These are phyloP conservation scores for Cathartes aura DNA, from an alignment of 2,113 vertebrate genomes.

Conservation along the genomic window DNA sequence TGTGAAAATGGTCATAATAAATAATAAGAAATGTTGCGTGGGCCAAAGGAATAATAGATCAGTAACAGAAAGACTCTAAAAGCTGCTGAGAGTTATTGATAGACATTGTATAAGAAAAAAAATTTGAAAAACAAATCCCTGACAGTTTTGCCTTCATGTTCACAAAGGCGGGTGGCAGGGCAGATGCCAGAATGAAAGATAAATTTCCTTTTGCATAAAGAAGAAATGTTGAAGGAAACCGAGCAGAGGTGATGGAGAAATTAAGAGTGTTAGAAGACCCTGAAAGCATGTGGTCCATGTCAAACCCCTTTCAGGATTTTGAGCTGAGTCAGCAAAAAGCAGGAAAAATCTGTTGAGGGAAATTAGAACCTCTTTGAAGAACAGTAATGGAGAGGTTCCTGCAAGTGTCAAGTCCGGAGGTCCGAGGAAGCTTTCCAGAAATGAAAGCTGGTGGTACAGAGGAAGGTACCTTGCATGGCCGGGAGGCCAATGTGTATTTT, in stretches of 20 bases:
- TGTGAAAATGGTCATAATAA: constrained; percentile 33
- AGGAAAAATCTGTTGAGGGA: neutral
- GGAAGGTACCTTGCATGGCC: neutral
- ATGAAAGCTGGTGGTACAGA: neutral
- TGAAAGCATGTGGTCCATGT: neutral
- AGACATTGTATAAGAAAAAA: neutral
- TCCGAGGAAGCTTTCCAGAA: neutral
- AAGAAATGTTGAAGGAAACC: constrained; percentile 51
- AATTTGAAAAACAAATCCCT: neutral
- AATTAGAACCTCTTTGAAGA: constrained; percentile 4
- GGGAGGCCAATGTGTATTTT: neutral
- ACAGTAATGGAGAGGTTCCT: neutral
- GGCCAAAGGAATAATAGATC: constrained; percentile 57
- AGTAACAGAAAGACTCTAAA: constrained; percentile 32
- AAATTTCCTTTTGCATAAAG: constrained; percentile 51
- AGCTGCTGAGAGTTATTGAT: constrained; percentile 48
- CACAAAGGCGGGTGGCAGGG: neutral
- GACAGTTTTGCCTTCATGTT: constrained; percentile 21
- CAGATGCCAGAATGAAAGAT: constrained; percentile 23
- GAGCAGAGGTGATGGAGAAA: constrained; percentile 35
- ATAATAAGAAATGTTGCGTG: constrained; percentile 25
- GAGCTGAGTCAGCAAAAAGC: neutral
- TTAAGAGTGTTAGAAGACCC: constrained; percentile 14
- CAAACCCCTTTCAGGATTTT: neutral
- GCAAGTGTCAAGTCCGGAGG: neutral